Percentiles rank a stretch among this genome's conserved stretches.
Conservation (phyloP, 2,888 invertebrate species). For the Pinctada fucata region DNA sequence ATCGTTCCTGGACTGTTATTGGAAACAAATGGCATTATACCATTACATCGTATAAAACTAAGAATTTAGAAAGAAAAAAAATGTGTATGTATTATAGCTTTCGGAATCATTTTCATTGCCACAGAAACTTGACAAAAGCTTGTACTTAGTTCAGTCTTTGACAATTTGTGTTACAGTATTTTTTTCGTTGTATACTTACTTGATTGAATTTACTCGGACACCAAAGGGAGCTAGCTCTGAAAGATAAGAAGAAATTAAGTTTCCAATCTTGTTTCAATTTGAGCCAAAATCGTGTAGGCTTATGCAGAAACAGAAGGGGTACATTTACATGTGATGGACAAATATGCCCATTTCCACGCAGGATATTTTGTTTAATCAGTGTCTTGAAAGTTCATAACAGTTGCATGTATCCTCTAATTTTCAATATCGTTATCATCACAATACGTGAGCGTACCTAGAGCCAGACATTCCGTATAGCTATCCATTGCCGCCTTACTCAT, state of each 20-base stretch:
- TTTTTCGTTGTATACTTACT: slow-evolving; percentile 46
- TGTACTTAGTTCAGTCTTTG: no score
- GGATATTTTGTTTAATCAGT: neutral
- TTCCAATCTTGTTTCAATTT: no score
- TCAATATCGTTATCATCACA: neutral
- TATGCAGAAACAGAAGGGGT: no score
- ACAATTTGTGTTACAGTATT: no score
- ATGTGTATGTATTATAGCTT: neutral
- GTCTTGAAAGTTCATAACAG: neutral
- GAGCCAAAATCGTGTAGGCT: no score
- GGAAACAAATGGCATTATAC: neutral
- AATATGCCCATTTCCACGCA: neutral
- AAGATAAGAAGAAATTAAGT: slow-evolving; percentile 20
- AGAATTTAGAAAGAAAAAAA: neutral
- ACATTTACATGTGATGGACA: no score
- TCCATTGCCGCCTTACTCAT: slow-evolving; percentile 66
- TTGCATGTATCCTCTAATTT: neutral
- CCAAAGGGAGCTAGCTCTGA: slow-evolving; percentile 61
- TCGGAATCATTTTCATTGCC: neutral
- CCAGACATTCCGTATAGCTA: slow-evolving; percentile 61
- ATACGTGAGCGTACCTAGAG: slow-evolving; percentile 45
- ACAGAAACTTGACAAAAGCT: neutral
- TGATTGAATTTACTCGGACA: slow-evolving; percentile 63
- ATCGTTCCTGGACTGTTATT: slow-evolving; percentile 54
- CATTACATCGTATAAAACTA: neutral